A percentile compares a stretch with the other conserved stretches of the same genome.
These are phyloP conservation scores for Intellagama lesueurii DNA, from an alignment of 2,797 vertebrate genomes.

Conservation along the genomic window DNA sequence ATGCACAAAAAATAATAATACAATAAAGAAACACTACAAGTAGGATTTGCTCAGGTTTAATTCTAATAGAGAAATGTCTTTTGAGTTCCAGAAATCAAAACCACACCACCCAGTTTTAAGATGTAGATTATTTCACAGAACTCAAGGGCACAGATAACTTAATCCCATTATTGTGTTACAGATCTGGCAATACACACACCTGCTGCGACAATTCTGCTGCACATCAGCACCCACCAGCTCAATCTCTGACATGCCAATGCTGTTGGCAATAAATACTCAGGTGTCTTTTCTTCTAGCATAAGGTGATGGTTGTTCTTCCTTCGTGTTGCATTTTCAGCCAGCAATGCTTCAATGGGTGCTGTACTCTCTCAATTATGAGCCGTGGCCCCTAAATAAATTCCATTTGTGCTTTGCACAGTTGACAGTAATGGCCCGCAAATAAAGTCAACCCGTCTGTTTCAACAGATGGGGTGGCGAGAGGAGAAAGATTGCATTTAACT, in stretches of 20 bases:
- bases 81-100: neutral
- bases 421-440: slow-evolving; percentile 79
- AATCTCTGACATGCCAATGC: neutral
- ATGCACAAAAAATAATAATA: no score
- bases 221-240: neutral
- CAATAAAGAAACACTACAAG: neutral
- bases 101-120: neutral
- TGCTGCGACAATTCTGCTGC: neutral
- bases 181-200: neutral
- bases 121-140: neutral
- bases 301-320: slow-evolving; percentile 32
- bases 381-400: slow-evolving; percentile 73
- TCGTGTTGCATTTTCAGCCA: slow-evolving; percentile 47
- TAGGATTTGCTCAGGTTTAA: neutral
- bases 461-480: slow-evolving; percentile 29
- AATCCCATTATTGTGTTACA: neutral
- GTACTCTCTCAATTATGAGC: slow-evolving; percentile 58
- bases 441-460: slow-evolving; percentile 75
- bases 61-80: neutral
- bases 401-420: slow-evolving; percentile 72
- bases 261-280: neutral
- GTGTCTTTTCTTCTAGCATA: slow-evolving; percentile 45
- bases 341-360: slow-evolving; percentile 32
- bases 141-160: neutral
- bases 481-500: slow-evolving; percentile 64